These are phyloP conservation scores for Megaptera novaeangliae DNA, from an alignment of 2,113 vertebrate species.

Conservation along the genomic window DNA sequence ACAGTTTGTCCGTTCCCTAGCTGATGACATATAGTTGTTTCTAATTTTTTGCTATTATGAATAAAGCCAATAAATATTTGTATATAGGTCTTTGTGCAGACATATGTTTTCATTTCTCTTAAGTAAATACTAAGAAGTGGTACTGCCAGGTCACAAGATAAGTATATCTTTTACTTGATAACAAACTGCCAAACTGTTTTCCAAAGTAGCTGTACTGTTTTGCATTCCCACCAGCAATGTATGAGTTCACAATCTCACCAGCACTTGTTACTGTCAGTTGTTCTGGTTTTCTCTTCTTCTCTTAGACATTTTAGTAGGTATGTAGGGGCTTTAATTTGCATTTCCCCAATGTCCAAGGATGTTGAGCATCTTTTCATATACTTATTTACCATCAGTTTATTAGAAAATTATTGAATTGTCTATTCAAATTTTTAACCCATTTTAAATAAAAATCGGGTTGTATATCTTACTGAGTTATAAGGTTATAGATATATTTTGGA, in stretches of 20 bases:
- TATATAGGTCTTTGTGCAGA: neutral
- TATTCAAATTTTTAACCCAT: neutral
- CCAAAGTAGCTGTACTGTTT: neutral
- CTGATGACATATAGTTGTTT: neutral
- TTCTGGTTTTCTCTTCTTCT: neutral
- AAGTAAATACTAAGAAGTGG: constrained; percentile 26
- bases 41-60: neutral
- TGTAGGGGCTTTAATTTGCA: neutral
- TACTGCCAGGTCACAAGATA: constrained; percentile 14
- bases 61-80: constrained; percentile 6
- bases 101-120: constrained; percentile 10
- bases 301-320: neutral
- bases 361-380: neutral
- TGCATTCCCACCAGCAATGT: neutral
- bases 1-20: neutral
- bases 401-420: neutral
- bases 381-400: neutral
- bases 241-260: neutral
- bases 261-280: neutral
- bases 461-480: neutral
- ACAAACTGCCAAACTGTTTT: constrained; percentile 5
- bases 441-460: neutral
- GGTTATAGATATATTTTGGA: neutral
- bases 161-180: constrained; percentile 15
- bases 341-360: neutral